phyloP scores from a whole-genome alignment of 1,140 invertebrate genomes.

The Diorhabda carinulata region DNA sequence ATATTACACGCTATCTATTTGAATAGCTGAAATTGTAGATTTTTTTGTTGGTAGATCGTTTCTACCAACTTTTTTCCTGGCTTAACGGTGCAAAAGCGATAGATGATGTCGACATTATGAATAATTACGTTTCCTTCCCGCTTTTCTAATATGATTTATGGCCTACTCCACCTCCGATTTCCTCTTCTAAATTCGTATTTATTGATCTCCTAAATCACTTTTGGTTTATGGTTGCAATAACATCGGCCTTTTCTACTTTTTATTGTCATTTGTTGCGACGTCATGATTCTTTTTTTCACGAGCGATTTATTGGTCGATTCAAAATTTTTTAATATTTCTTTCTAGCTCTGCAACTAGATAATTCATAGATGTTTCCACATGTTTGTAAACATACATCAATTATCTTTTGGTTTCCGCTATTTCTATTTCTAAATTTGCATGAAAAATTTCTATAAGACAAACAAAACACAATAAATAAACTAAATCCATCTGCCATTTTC shows the following conservation, averaged over 20 bases:
- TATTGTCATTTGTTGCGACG: slow-evolving; percentile 17
- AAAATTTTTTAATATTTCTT: background rate
- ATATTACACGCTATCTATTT: too few relatives aligned
- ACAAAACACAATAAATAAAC: too few relatives aligned
- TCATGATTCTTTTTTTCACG: background rate
- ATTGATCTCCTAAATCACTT: slow-evolving; percentile 19
- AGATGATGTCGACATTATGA: slow-evolving; percentile 13
- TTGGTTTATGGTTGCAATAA: slow-evolving; percentile 17
- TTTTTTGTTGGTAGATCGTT: too few relatives aligned
- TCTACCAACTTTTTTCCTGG: too few relatives aligned
- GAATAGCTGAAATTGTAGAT: too few relatives aligned
- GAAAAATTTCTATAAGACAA: too few relatives aligned
- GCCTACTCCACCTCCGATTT: slow-evolving; percentile 6
- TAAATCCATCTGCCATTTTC: too few relatives aligned
- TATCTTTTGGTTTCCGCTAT: too few relatives aligned
- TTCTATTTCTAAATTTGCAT: too few relatives aligned
- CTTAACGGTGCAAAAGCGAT: background rate
- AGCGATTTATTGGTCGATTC: slow-evolving; percentile 7
- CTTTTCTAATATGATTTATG: slow-evolving; percentile 18
- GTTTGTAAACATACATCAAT: too few relatives aligned
- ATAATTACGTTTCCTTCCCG: slow-evolving; percentile 17
- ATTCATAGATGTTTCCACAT: too few relatives aligned
- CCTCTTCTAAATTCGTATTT: slow-evolving; percentile 16
- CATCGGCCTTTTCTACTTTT: slow-evolving; percentile 15
- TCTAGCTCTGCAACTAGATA: background rate